Percentiles rank a stretch among this genome's conserved stretches.
phyloP scores from a whole-genome alignment of 2,113 vertebrate species.

The Scalopus aquaticus region DNA sequence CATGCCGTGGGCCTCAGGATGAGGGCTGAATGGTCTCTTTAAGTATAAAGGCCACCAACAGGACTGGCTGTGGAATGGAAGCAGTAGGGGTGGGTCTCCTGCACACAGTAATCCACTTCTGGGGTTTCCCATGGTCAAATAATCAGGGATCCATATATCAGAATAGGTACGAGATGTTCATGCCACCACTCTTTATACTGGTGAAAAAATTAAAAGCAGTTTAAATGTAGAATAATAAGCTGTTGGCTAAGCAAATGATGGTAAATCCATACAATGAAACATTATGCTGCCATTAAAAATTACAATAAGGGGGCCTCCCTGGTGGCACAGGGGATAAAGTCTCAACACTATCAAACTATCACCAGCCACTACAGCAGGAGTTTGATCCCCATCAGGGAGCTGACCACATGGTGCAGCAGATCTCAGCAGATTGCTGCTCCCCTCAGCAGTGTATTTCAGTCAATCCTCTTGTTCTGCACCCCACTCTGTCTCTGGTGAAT shows the following conservation, averaged over 20 bases:
- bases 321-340: too few species aligned
- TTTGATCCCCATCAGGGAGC: too few species aligned
- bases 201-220: not conserved
- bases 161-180: not conserved
- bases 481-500: too few species aligned
- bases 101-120: conserved; percentile 1
- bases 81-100: not conserved
- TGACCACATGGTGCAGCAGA: too few species aligned
- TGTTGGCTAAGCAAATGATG: not conserved
- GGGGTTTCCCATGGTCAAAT: conserved; percentile 1
- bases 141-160: not conserved
- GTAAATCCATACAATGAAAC: not conserved
- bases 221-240: not conserved
- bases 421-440: too few species aligned
- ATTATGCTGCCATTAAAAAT: conserved; percentile 37
- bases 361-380: too few species aligned
- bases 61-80: not conserved
- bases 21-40: not conserved
- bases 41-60: not conserved
- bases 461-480: too few species aligned
- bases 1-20: not conserved
- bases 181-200: not conserved
- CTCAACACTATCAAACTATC: too few species aligned
- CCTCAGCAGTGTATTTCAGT: too few species aligned
- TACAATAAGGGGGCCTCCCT: too few species aligned